A percentile compares a stretch with the other conserved stretches of the same genome.
Evolutionary conservation across 2,113 vertebrate genomes (phyloP).

Genomic region (Apus apus): DNA sequence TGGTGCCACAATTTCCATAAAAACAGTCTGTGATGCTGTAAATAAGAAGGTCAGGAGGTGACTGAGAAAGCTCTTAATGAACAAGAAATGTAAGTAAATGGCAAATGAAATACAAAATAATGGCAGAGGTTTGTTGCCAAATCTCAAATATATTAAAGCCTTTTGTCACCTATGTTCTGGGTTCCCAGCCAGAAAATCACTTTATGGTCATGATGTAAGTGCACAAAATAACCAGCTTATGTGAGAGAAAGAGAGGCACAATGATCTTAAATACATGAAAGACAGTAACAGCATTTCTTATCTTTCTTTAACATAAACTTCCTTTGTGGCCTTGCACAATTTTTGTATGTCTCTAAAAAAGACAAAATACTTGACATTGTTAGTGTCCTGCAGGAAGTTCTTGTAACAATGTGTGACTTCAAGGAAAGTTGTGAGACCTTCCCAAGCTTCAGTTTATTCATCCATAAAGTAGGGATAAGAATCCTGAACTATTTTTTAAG

Average conservation of each 20-base stretch:
- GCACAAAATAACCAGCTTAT: neutral
- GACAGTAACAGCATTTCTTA: neutral
- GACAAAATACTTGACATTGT: neutral
- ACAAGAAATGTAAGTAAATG: neutral
- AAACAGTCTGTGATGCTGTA: neutral
- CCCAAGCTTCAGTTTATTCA: neutral
- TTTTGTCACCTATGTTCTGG: neutral
- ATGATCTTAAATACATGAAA: neutral
- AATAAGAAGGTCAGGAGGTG: neutral
- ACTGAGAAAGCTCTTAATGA: neutral
- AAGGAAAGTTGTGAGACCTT: neutral
- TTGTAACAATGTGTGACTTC: neutral
- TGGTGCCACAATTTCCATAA: neutral
- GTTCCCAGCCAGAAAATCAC: neutral
- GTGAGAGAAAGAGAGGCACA: neutral
- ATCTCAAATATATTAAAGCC: neutral
- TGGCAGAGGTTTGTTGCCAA: neutral
- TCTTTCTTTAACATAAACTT: neutral
- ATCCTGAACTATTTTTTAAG: slow-evolving; percentile 7
- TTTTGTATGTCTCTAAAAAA: neutral
- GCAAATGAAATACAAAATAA: neutral
- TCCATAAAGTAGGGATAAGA: neutral
- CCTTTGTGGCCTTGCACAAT: neutral
- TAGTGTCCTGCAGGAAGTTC: neutral
- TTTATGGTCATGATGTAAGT: neutral